phyloP scores from a whole-genome alignment of 2,888 invertebrate genomes.

The Dryocosmus kuriphilus region DNA sequence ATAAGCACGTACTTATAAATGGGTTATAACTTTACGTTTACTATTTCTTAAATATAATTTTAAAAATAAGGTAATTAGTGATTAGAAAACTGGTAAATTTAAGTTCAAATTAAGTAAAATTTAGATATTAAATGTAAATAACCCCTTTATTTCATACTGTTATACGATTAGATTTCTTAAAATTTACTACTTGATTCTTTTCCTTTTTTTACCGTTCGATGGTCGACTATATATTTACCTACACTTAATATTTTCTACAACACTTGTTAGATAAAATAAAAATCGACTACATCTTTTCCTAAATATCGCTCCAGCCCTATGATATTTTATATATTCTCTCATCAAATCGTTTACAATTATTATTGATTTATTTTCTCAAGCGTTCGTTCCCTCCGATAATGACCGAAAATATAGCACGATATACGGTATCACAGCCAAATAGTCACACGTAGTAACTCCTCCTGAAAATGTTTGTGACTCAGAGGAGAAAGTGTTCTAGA shows the following conservation, averaged over 20 bases:
- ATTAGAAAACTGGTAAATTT: too few relatives aligned
- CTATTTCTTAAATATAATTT: background rate
- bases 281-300: background rate
- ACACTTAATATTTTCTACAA: background rate
- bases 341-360: slow-evolving; percentile 15
- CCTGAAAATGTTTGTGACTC: background rate
- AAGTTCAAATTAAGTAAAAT: background rate
- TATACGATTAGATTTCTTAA: background rate
- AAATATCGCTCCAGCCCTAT: background rate
- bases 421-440: slow-evolving; percentile 30
- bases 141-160: background rate
- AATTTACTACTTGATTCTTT: slow-evolving; percentile 18
- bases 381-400: slow-evolving; percentile 32
- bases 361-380: slow-evolving; percentile 26
- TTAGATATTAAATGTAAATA: background rate
- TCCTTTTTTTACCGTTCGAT: background rate
- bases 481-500: slow-evolving; percentile 4
- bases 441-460: slow-evolving; percentile 9
- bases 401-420: slow-evolving; percentile 14
- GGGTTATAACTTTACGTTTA: background rate
- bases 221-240: background rate
- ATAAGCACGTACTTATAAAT: background rate
- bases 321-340: background rate
- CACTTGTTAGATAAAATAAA: background rate
- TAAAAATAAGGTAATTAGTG: background rate